Conservation (phyloP, 2,797 vertebrate genomes). For the Coendou prehensilis region DNA sequence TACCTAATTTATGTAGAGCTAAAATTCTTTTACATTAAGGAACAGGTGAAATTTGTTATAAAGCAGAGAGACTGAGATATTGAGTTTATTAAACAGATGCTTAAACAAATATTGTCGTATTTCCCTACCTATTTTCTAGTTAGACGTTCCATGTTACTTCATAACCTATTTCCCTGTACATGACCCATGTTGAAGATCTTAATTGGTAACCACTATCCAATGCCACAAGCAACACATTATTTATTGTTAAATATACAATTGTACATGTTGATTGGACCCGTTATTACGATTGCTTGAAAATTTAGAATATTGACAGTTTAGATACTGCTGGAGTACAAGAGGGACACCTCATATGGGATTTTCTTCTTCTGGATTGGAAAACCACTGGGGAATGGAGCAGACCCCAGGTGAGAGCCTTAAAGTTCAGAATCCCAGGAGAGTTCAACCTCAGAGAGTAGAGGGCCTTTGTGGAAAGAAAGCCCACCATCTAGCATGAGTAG, state of each 20-base stretch:
- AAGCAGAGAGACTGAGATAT: background rate
- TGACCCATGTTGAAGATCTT: slow-evolving; percentile 13
- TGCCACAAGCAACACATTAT: background rate
- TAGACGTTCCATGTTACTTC: background rate
- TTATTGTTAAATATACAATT: background rate
- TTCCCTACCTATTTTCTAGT: background rate
- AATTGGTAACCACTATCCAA: background rate
- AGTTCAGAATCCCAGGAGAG: background rate
- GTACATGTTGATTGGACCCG: background rate
- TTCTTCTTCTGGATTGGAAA: background rate
- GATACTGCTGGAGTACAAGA: background rate
- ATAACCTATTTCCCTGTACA: background rate
- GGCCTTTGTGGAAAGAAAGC: background rate
- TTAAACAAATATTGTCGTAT: background rate
- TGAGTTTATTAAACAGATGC: background rate
- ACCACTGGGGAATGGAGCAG: background rate
- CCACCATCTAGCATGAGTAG: background rate
- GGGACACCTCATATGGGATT: background rate
- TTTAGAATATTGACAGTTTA: slow-evolving; percentile 30
- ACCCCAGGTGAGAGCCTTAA: background rate
- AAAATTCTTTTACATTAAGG: background rate
- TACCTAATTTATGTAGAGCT: background rate
- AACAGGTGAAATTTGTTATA: background rate
- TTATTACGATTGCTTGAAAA: background rate
- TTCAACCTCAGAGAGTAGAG: background rate